These are phyloP conservation scores for Mesocricetus auratus DNA, from an alignment of 2,113 vertebrate genomes.

Conservation along the genomic window DNA sequence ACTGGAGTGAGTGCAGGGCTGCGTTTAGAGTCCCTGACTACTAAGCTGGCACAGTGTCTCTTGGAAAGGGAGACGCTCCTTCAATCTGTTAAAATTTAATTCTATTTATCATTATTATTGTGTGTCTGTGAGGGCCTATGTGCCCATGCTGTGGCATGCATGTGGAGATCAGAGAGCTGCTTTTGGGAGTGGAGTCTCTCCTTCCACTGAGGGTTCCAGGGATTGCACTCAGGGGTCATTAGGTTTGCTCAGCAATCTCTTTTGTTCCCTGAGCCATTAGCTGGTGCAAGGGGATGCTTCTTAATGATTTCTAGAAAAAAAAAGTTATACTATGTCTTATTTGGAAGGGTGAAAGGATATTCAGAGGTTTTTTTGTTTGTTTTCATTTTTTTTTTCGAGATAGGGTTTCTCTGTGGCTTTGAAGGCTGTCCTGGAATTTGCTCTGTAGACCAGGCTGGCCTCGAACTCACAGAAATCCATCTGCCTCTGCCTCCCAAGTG, in stretches of 20 bases:
- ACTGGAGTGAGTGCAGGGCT: slow-evolving; percentile 52
- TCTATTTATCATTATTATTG: background rate
- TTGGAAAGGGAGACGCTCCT: background rate
- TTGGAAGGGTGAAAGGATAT: slow-evolving; percentile 42
- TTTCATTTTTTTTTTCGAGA: too few species aligned
- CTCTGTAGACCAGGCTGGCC: too few species aligned
- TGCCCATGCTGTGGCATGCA: background rate
- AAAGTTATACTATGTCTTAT: background rate
- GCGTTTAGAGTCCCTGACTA: slow-evolving; percentile 47
- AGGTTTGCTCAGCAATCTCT: background rate
- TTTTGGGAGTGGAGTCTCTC: too few species aligned
- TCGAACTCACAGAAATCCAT: too few species aligned
- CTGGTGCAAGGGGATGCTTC: background rate
- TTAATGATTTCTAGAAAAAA: slow-evolving; percentile 35
- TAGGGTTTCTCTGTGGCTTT: too few species aligned
- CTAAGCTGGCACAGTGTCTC: background rate
- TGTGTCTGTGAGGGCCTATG: too few species aligned
- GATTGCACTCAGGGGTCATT: too few species aligned
- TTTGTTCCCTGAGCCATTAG: background rate
- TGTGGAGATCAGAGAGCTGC: background rate
- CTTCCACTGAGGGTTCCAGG: background rate
- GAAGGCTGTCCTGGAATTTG: too few species aligned
- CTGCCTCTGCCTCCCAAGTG: too few species aligned
- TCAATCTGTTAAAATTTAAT: background rate
- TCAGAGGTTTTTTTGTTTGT: too few species aligned